Conservation (phyloP, 2,113 vertebrate genomes). For the Hemiprocne comata region DNA sequence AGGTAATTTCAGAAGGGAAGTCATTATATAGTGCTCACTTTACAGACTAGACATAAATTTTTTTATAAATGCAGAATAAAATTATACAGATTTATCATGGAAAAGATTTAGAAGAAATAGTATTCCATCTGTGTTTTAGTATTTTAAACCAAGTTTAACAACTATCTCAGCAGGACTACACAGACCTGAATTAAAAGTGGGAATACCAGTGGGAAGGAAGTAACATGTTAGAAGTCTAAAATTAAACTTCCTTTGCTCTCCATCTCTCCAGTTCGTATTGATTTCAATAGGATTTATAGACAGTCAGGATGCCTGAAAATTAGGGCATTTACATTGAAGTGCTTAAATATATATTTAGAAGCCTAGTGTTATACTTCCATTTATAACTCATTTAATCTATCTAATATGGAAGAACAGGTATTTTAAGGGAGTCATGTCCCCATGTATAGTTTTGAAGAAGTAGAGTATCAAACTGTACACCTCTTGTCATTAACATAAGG, state of each 20-base stretch:
- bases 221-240: neutral
- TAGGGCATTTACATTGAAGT: neutral
- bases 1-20: neutral
- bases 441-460: neutral
- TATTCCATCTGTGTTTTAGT: neutral
- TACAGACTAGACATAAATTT: neutral
- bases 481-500: neutral
- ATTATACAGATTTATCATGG: neutral
- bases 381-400: neutral
- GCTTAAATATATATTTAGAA: neutral
- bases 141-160: neutral
- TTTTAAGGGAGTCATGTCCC: neutral
- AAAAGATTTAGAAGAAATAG: neutral
- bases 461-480: neutral
- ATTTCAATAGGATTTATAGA: neutral
- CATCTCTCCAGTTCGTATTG: neutral
- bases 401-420: neutral
- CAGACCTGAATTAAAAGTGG: neutral
- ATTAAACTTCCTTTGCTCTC: neutral
- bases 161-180: neutral
- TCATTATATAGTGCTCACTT: neutral
- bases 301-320: neutral
- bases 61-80: neutral
- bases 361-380: neutral
- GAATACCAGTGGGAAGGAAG: neutral